Base-by-base conservation (phyloP, 2,113 vertebrate genomes). In the Kryptolebias marmoratus region DNA sequence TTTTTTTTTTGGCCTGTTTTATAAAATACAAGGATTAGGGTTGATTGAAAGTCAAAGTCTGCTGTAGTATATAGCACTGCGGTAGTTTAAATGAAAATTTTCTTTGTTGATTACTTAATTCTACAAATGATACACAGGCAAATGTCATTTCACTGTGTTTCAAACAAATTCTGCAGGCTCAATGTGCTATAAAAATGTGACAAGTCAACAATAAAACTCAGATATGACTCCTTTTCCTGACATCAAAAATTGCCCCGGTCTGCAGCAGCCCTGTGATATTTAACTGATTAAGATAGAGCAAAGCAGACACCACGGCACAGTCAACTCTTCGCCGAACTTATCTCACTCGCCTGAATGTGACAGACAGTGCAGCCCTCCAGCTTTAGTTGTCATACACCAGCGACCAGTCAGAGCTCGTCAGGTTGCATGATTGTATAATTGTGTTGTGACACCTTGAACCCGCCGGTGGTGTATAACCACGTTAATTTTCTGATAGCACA, bases 401-500 rank as follows among this genome's bases (percentile, higher is more conserved):
- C 77, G 89, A 86, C 88, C 90, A 86, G 85, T 84, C 83, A 85
- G 82, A 85, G 87, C 85, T 80, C 70, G 85, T 90, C 90, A 93
- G 91, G 92, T 91, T 88, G 84, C 88, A 82, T 87, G 88, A 91
- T 90, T 88, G 88, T 91, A 92, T 94, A 94, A 94, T 94, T 94
- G 93, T 93, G 91, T 92, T 85, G 90, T 93, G 93, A 94, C 93
- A 93, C 90, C 81, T 83, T 94, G 93, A 94, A 93, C 93, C 92
- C 66, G 64, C 82, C 83, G 82, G 81, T 91, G 93, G 93, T 94
- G 89, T 90, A 92, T 87, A 92, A 87, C 90, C 91, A 93, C 91
- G 90, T 93, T 95, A 92, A 95, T 95, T 93, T 94, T 91, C 93
- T 93, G 93, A 94, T 93, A 93, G 92, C 85, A 64, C 83, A 79